phyloP scores from a whole-genome alignment of 1,140 invertebrate species.

The Calliphora vicina region DNA sequence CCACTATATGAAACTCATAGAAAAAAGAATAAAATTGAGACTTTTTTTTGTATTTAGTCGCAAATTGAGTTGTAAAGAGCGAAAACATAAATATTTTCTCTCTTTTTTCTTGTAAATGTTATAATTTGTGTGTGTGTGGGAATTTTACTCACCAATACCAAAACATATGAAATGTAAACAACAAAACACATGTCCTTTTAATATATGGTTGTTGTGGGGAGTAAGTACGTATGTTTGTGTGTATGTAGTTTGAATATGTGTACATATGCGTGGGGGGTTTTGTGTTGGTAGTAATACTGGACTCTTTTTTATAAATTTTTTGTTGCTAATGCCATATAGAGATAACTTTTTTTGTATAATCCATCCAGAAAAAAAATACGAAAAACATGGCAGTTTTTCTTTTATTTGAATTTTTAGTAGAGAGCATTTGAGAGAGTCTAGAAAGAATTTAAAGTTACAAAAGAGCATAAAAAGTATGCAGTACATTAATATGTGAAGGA shows the following conservation, averaged over 20 bases:
- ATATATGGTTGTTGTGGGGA: neutral
- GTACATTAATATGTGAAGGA: no score
- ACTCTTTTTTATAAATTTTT: neutral
- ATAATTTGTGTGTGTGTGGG: neutral
- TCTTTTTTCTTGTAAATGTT: no score
- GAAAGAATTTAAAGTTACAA: no score
- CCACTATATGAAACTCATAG: neutral
- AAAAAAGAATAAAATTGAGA: neutral
- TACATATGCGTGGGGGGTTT: neutral
- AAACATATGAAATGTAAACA: neutral
- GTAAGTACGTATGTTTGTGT: no score
- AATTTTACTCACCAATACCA: neutral
- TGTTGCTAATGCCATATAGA: slow-evolving; percentile 2
- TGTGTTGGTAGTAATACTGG: neutral
- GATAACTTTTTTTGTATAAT: slow-evolving; percentile 32
- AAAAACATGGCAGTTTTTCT: slow-evolving; percentile 13
- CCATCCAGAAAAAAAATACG: neutral
- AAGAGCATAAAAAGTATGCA: no score
- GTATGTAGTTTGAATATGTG: neutral
- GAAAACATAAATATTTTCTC: neutral
- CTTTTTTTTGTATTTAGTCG: neutral
- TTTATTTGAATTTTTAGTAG: neutral
- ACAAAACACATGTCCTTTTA: neutral
- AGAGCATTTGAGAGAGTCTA: no score
- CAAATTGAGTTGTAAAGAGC: neutral